Evolutionary conservation across 2,797 vertebrate genomes (phyloP).

Genomic region (Macropus fuliginosus): DNA sequence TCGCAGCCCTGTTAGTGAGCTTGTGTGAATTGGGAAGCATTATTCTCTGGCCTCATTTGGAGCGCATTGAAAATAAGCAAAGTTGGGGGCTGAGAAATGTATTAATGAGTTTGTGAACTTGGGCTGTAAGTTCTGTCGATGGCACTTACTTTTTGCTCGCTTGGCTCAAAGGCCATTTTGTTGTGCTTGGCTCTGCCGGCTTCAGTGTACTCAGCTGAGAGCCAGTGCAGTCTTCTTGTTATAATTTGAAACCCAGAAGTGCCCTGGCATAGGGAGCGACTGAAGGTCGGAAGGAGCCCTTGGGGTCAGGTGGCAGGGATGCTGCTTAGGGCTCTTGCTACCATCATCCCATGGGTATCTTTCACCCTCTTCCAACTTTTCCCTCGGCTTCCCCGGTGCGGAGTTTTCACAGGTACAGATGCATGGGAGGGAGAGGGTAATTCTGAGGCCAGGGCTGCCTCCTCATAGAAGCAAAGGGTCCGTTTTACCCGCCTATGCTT

Average conservation of each 20-base stretch:
- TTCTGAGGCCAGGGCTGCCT: slow-evolving; percentile 67
- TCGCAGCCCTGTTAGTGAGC: slow-evolving; percentile 59
- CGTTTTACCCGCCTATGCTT: slow-evolving; percentile 38
- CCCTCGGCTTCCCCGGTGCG: slow-evolving; percentile 68
- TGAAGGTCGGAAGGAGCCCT: slow-evolving; percentile 57
- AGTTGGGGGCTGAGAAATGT: slow-evolving; percentile 36
- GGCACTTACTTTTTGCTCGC: slow-evolving; percentile 15
- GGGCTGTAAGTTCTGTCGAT: slow-evolving; percentile 28
- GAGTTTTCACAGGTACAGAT: slow-evolving; percentile 46
- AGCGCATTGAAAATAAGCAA: slow-evolving; percentile 63
- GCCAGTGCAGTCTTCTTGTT: slow-evolving; percentile 61
- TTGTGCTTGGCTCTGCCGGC: slow-evolving; percentile 41
- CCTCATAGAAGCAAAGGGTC: slow-evolving; percentile 63
- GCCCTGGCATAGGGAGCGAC: slow-evolving; percentile 57
- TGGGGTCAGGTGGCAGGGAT: slow-evolving; percentile 56
- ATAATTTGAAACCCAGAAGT: slow-evolving; percentile 68
- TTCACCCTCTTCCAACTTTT: slow-evolving; percentile 40
- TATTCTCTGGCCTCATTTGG: slow-evolving; percentile 28
- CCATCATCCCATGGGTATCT: slow-evolving; percentile 58
- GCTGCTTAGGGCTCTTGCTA: slow-evolving; percentile 61
- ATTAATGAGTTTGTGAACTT: slow-evolving; percentile 49
- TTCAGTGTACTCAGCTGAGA: slow-evolving; percentile 53
- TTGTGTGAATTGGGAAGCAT: slow-evolving; percentile 53
- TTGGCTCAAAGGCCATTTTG: slow-evolving; percentile 34
- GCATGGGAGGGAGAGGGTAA: neutral